phyloP scores from a whole-genome alignment of 2,888 invertebrate species.

The Agrotis exclamationis region DNA sequence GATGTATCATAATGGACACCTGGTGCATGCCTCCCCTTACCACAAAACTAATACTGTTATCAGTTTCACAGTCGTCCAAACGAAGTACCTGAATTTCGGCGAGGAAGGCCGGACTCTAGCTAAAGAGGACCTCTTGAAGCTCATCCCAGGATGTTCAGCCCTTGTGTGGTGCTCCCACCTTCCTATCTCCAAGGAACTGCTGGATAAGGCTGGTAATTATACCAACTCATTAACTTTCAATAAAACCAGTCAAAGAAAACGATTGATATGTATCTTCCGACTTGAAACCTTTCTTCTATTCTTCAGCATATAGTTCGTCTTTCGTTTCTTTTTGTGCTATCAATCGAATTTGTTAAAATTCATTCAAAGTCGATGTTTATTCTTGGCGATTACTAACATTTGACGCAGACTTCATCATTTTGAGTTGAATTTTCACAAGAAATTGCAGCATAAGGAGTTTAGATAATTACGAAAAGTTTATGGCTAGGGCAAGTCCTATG shows the following conservation, averaged over 20 bases:
- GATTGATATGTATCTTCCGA: too few relatives aligned
- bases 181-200: slow-evolving; percentile 90
- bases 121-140: slow-evolving; percentile 89
- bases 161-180: slow-evolving; percentile 89
- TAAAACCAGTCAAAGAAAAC: too few relatives aligned
- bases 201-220: slow-evolving; percentile 92
- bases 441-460: not conserved
- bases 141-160: slow-evolving; percentile 92
- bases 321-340: too few relatives aligned
- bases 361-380: too few relatives aligned
- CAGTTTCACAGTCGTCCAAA: slow-evolving; percentile 86
- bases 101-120: slow-evolving; percentile 80
- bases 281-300: too few relatives aligned
- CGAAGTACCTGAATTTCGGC: slow-evolving; percentile 78
- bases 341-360: too few relatives aligned
- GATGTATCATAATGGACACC: not conserved
- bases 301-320: too few relatives aligned
- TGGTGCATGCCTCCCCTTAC: not conserved
- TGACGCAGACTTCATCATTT: not conserved
- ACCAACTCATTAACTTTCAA: not conserved
- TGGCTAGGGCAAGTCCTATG: too few relatives aligned
- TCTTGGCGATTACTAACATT: too few relatives aligned
- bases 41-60: slow-evolving; percentile 23
- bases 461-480: not conserved
- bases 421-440: not conserved